Conservation (phyloP, 2,797 vertebrate genomes). For the Aldrovandia affinis region DNA sequence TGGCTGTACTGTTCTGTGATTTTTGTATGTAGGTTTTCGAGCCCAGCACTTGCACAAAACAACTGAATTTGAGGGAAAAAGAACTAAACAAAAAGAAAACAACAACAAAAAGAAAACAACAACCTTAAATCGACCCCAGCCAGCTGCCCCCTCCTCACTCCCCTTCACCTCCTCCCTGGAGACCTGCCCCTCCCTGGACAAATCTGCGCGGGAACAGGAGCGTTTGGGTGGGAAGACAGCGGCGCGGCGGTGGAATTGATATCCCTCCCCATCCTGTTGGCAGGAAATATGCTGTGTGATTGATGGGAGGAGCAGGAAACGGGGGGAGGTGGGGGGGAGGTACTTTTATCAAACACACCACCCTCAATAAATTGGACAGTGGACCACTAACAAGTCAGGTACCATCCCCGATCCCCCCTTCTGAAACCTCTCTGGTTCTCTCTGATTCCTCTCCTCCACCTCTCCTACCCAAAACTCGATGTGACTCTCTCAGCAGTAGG, state of each 20-base stretch:
- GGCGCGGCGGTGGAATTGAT: slow-evolving; percentile 85
- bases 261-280: slow-evolving; percentile 81
- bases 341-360: slow-evolving; percentile 83
- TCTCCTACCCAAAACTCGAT: slow-evolving; percentile 20
- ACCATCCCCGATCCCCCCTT: slow-evolving; percentile 23
- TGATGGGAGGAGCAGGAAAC: slow-evolving; percentile 83
- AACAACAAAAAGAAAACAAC: slow-evolving; percentile 38
- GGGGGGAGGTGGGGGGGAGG: slow-evolving; percentile 78
- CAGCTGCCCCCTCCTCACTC: slow-evolving; percentile 35
- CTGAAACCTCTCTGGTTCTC: slow-evolving; percentile 38
- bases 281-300: slow-evolving; percentile 93
- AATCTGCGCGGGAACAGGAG: slow-evolving; percentile 42
- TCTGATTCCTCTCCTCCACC: slow-evolving; percentile 48
- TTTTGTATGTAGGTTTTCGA: neutral
- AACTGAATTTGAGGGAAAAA: neutral
- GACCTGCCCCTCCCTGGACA: slow-evolving; percentile 49
- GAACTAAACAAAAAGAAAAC: slow-evolving; percentile 38
- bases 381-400: slow-evolving; percentile 74
- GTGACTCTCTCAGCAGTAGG: slow-evolving; percentile 13
- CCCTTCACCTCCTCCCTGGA: slow-evolving; percentile 60
- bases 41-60: neutral
- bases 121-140: slow-evolving; percentile 42
- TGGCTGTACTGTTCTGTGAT: neutral
- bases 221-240: slow-evolving; percentile 70
- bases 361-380: slow-evolving; percentile 76